Conservation (phyloP, 2,113 vertebrate genomes). For the Thunnus maccoyii region DNA sequence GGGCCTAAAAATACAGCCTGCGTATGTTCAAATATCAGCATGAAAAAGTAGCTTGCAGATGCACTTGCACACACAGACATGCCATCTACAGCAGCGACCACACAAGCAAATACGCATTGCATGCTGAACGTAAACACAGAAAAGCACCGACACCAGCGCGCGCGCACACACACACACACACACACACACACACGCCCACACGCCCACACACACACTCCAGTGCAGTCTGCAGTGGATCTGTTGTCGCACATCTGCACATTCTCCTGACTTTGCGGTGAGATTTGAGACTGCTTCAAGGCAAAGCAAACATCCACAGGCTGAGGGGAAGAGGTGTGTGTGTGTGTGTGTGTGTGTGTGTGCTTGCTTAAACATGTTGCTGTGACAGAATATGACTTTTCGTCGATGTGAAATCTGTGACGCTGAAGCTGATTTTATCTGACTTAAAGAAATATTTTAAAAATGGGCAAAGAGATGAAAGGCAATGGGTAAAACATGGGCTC, state of each 20-base stretch:
- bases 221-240: conserved; percentile 54
- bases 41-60: conserved; percentile 35
- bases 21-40: conserved; percentile 36
- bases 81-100: neutral
- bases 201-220: conserved; percentile 36
- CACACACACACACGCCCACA: conserved; percentile 19
- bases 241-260: conserved; percentile 63
- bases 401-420: neutral
- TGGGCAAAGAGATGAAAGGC: conserved; percentile 27
- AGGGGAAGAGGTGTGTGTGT: conserved; percentile 29
- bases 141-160: neutral
- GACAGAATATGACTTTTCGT: neutral
- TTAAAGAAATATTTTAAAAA: neutral
- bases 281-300: conserved; percentile 49
- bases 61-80: neutral
- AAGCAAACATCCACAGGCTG: conserved; percentile 52
- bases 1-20: conserved; percentile 43
- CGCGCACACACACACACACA: conserved; percentile 1
- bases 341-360: conserved; percentile 10
- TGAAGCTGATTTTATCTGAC: neutral
- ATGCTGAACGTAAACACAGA: conserved; percentile 34
- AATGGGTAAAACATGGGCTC: conserved; percentile 16
- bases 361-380: conserved; percentile 14
- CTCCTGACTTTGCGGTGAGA: conserved; percentile 49
- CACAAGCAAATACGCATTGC: conserved; percentile 36